Evolutionary conservation across 2,797 vertebrate species (phyloP), one percentile per base, ranked within the genome.

Genomic region (Catostomus latipinnis): DNA sequence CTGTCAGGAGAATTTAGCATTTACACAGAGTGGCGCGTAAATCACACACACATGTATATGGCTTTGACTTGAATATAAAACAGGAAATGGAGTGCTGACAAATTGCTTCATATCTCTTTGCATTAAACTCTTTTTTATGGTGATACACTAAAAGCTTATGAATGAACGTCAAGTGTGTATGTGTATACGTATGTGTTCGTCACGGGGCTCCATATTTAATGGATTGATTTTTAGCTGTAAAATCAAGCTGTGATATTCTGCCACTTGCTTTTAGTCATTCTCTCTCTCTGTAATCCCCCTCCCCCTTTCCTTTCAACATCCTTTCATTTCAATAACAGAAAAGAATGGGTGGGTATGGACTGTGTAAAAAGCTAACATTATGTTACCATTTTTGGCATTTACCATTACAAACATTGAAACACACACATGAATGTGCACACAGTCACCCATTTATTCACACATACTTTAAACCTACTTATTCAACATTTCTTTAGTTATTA

Each of bases 151-250:
- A 13, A 7, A 45, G 34, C 34, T 49, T 71, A 34, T 34, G 34
- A 5, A 18, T 8, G 49, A 53, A 14, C 8, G 48, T 45, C 50
- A 68, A 52, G 46, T 52, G 66, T 45, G 10, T 49, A 13, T 14
- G 56, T 45, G 10, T 49, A 13, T 14, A 12, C 16, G 18, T 60
- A 2, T 60, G 18, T 6, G 62, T 6, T 65, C 13, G 10, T 3
- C 61, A 63, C 6, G 10, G 34, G 11, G 12, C 12, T 4, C 6
- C 6, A 6, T 11, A 11, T 62, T 45, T 62, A 62, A 62, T 45
- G 34, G 34, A 62, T 62, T 62, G 22, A 45, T 14, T 50, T 76
- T 69, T 52, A 69, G 54, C 8, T 22, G 16, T 65, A 74, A 54
- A 54, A 54, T 54, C 52, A 5, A 74, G 9, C n/a, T 14, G 60